These are phyloP conservation scores for Rhea americana DNA, from an alignment of 2,113 vertebrate genomes.

Conservation along the genomic window DNA sequence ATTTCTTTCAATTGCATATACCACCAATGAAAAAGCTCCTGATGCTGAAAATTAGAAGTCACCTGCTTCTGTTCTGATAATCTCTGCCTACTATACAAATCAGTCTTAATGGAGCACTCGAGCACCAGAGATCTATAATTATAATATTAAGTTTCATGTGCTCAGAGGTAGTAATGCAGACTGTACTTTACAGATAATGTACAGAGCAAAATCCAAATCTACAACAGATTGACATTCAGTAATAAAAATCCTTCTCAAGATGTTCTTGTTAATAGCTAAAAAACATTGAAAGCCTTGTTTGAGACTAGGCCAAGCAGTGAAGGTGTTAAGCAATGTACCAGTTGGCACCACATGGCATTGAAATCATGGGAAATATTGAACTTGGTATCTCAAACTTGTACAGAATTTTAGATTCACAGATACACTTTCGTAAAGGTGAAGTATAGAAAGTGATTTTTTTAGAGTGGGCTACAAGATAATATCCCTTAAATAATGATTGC, in stretches of 20 bases:
- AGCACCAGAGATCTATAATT: constrained; percentile 79
- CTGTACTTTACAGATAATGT: constrained; percentile 65
- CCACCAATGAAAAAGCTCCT: constrained; percentile 47
- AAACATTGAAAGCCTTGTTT: not conserved
- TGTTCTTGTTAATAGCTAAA: constrained; percentile 33
- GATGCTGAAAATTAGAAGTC: constrained; percentile 63
- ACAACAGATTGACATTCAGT: constrained; percentile 58
- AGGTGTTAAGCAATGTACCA: not conserved
- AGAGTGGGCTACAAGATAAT: not conserved
- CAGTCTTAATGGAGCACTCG: constrained; percentile 77
- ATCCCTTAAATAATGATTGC: not conserved
- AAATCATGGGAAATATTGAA: not conserved
- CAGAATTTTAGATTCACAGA: not conserved
- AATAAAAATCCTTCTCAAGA: constrained; percentile 59
- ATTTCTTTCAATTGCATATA: constrained; percentile 32
- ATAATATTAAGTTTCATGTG: constrained; percentile 76
- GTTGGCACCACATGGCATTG: not conserved
- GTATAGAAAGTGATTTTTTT: not conserved
- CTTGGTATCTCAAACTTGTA: not conserved
- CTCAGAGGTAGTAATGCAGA: constrained; percentile 58
- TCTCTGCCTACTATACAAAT: constrained; percentile 69
- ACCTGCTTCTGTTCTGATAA: constrained; percentile 77
- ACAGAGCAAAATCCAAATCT: constrained; percentile 67
- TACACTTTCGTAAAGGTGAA: not conserved
- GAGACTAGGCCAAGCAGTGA: not conserved